phyloP scores from a whole-genome alignment of 1,140 invertebrate species.

The Lasioglossum baleicum region DNA sequence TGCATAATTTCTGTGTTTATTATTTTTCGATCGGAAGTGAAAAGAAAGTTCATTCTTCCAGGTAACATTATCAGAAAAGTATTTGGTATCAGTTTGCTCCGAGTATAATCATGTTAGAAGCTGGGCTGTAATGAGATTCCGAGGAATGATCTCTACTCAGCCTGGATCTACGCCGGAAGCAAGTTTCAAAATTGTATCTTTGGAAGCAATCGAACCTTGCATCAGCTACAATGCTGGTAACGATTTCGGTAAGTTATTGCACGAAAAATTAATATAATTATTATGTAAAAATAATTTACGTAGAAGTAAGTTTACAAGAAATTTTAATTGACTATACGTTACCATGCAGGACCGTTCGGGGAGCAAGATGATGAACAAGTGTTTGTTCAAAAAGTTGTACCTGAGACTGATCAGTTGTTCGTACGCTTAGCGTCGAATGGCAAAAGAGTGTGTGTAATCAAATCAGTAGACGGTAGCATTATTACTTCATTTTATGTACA shows the following conservation, averaged over 20 bases:
- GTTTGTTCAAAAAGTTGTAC: conserved; percentile 98
- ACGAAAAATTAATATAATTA: neutral
- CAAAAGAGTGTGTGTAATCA: conserved; percentile 96
- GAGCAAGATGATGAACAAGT: conserved; percentile 99
- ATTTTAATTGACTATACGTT: neutral
- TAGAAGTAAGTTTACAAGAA: too few relatives aligned
- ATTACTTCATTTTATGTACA: conserved; percentile 98
- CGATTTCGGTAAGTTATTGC: conserved; percentile 84
- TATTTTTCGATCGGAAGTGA: neutral
- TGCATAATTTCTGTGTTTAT: neutral
- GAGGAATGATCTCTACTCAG: conserved; percentile 98
- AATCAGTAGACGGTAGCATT: conserved; percentile 95
- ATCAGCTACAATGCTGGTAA: conserved; percentile 88
- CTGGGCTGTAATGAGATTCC: conserved; percentile 97
- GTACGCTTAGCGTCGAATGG: conserved; percentile 97
- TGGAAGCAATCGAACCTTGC: conserved; percentile 92
- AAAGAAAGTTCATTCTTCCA: conserved; percentile 71
- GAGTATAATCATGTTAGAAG: conserved; percentile 99
- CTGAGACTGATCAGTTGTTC: conserved; percentile 96
- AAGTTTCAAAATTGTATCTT: conserved; percentile 95
- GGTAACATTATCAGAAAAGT: conserved; percentile 97
- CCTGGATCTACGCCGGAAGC: conserved; percentile 97
- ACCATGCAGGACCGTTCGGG: conserved; percentile 91
- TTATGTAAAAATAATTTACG: too few relatives aligned
- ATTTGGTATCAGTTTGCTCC: conserved; percentile 97